phyloP scores from a whole-genome alignment of 2,888 invertebrate species.

The Norana najaformis region DNA sequence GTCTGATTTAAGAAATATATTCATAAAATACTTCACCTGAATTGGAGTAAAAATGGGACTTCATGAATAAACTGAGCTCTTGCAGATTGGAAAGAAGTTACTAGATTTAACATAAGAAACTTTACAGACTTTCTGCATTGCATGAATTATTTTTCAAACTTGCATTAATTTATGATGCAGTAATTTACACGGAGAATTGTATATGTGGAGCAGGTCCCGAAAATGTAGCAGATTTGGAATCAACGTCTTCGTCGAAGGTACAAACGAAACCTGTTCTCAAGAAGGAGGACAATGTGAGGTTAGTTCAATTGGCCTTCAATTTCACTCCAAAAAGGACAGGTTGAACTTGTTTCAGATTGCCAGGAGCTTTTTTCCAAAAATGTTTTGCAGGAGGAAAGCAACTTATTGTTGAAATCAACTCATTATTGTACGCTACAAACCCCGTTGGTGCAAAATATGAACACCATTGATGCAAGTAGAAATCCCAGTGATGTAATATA shows the following conservation, averaged over 20 bases:
- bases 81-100: too few species aligned
- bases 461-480: too few species aligned
- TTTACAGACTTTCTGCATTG: neutral
- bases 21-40: neutral
- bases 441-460: too few species aligned
- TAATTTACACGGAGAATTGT: neutral
- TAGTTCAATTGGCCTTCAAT: neutral
- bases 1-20: neutral
- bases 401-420: too few species aligned
- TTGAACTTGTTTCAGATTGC: too few species aligned
- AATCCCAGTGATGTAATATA: too few species aligned
- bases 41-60: too few species aligned
- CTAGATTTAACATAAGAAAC: too few species aligned
- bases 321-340: neutral
- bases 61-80: too few species aligned
- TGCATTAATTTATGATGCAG: neutral
- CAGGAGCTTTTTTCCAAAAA: too few species aligned
- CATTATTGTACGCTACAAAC: too few species aligned
- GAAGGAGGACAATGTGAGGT: slow-evolving; percentile 13
- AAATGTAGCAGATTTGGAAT: neutral
- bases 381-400: too few species aligned
- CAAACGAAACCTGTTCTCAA: neutral
- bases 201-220: neutral
- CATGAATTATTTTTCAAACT: neutral
- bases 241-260: neutral